phyloP scores from a whole-genome alignment of 2,888 invertebrate genomes.

The Hypercompe scribonia region DNA sequence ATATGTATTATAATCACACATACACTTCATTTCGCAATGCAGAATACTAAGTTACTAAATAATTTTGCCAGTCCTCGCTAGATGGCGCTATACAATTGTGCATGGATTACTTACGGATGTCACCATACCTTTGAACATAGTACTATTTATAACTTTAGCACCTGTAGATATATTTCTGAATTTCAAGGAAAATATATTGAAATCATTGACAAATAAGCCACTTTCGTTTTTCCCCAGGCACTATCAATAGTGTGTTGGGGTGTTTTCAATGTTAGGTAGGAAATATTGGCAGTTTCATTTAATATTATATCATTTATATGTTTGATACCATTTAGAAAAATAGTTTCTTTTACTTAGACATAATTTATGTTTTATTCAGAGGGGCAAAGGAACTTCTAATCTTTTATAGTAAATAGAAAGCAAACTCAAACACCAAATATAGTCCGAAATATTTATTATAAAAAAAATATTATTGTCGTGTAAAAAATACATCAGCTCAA shows the following conservation, averaged over 20 bases:
- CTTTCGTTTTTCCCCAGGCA: neutral
- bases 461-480: too few relatives aligned
- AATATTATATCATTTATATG: neutral
- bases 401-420: too few relatives aligned
- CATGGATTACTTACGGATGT: neutral
- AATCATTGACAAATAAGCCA: slow-evolving; percentile 1
- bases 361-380: too few relatives aligned
- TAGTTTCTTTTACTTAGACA: too few relatives aligned
- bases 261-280: neutral
- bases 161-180: neutral
- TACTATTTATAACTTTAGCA: neutral
- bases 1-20: neutral
- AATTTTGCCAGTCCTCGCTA: neutral
- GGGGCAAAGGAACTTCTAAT: too few relatives aligned
- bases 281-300: neutral
- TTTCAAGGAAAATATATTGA: neutral
- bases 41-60: neutral
- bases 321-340: too few relatives aligned
- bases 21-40: neutral
- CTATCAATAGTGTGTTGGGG: neutral
- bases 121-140: neutral
- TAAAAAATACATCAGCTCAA: too few relatives aligned
- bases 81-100: neutral
- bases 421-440: too few relatives aligned
- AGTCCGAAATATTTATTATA: too few relatives aligned